A percentile compares a stretch with the other conserved stretches of the same genome.
Conservation (phyloP, 2,888 invertebrate species). For the Cryptocheilus praepositus region DNA sequence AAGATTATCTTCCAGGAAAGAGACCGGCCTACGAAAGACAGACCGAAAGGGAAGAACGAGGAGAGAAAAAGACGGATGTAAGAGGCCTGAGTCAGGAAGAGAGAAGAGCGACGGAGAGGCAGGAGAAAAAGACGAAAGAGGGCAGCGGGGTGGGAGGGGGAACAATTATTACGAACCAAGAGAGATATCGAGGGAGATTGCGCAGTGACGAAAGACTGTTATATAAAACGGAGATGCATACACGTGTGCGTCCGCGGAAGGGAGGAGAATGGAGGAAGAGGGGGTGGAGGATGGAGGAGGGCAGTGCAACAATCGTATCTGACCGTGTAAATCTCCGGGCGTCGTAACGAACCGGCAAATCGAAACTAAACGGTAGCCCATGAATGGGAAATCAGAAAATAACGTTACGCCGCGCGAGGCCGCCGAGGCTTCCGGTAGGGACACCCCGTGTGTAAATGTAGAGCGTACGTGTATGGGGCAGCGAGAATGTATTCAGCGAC, state of each 20-base stretch:
- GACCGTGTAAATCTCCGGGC: conserved; percentile 67
- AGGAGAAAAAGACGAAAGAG: conserved; percentile 16
- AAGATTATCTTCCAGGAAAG: conserved; percentile 58
- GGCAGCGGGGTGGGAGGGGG: not conserved
- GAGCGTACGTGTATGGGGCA: not conserved
- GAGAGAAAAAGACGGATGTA: conserved; percentile 4
- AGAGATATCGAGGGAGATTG: conserved; percentile 54
- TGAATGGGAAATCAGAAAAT: conserved; percentile 68
- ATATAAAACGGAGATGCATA: conserved; percentile 55
- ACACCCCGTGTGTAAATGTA: conserved; percentile 42
- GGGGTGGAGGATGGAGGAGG: conserved; percentile 26
- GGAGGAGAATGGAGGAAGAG: conserved; percentile 15
- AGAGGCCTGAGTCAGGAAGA: conserved; percentile 23
- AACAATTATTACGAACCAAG: conserved; percentile 24
- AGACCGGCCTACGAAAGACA: conserved; percentile 19
- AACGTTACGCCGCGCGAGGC: conserved; percentile 63
- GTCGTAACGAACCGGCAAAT: conserved; percentile 72
- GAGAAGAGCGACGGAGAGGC: conserved; percentile 22
- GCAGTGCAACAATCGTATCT: conserved; percentile 68
- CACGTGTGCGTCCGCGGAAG: conserved; percentile 3
- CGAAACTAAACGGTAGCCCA: conserved; percentile 70
- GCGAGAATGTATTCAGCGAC: not conserved
- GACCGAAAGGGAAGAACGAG: conserved; percentile 9
- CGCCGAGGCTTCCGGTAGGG: conserved; percentile 60
- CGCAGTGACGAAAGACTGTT: conserved; percentile 63